phyloP scores from a whole-genome alignment of 2,888 invertebrate species.

The Sinelater perroti region DNA sequence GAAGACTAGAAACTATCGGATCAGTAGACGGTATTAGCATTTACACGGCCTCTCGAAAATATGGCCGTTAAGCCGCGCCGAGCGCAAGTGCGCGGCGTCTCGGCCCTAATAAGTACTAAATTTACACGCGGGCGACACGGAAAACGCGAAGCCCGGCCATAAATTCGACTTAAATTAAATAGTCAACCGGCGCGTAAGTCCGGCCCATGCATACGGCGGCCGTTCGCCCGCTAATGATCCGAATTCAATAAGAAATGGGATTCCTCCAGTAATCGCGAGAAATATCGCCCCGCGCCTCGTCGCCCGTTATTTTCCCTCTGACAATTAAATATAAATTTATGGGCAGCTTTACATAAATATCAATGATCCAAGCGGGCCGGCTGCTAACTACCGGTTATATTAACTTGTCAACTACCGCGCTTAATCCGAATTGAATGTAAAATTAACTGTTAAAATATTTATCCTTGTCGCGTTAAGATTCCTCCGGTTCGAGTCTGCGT shows the following conservation, averaged over 20 bases:
- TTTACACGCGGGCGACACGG: conserved; percentile 1
- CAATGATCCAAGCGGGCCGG: conserved; percentile 48
- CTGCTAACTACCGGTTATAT: conserved; percentile 52
- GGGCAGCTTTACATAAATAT: conserved; percentile 53
- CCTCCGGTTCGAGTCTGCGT: conserved; percentile 45
- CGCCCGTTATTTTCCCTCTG: conserved; percentile 39
- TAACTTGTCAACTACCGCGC: conserved; percentile 52
- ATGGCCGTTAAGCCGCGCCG: too few species aligned
- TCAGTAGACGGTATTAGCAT: too few species aligned
- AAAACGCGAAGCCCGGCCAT: conserved; percentile 8
- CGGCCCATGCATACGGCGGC: conserved; percentile 4
- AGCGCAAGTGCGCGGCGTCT: background rate
- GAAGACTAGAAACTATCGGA: too few species aligned
- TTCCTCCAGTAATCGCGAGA: conserved; percentile 31
- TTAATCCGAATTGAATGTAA: conserved; percentile 54
- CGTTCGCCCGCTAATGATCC: conserved; percentile 19
- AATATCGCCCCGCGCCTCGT: conserved; percentile 29
- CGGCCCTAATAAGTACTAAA: conserved; percentile 1
- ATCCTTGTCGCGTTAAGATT: conserved; percentile 53
- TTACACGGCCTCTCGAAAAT: too few species aligned
- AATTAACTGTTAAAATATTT: conserved; percentile 56
- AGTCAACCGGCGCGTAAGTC: conserved; percentile 17
- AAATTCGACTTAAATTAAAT: conserved; percentile 16
- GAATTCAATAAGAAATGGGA: conserved; percentile 28
- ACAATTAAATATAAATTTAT: conserved; percentile 55